Conservation (phyloP, 2,113 vertebrate genomes). For the Riparia riparia region DNA sequence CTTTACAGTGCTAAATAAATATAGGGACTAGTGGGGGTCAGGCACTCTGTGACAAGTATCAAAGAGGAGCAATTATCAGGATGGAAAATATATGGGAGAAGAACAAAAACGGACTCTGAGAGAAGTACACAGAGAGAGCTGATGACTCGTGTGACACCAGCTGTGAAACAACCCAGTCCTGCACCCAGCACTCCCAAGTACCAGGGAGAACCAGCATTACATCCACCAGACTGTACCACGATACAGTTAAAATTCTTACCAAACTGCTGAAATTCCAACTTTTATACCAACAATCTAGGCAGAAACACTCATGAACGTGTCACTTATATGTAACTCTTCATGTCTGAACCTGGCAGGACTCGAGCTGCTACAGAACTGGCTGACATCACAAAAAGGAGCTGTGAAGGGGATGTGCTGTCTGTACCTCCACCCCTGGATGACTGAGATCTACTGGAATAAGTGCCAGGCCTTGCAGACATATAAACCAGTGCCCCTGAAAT, state of each 20-base stretch:
- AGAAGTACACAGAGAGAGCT: not conserved
- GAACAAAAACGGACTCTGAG: not conserved
- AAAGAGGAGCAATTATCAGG: not conserved
- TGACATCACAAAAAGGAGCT: not conserved
- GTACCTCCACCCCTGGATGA: not conserved
- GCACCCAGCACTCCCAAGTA: not conserved
- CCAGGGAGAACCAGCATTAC: not conserved
- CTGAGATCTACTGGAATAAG: not conserved
- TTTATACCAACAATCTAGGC: not conserved
- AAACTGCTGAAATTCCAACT: not conserved
- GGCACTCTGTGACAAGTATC: not conserved
- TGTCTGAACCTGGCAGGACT: not conserved
- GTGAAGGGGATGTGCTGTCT: not conserved
- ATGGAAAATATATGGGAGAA: not conserved
- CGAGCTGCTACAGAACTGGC: not conserved
- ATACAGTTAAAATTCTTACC: not conserved
- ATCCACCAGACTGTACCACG: not conserved
- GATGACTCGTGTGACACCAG: fast-evolving
- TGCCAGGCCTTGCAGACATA: not conserved
- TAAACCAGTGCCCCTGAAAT: not conserved
- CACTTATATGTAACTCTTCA: not conserved
- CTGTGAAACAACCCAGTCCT: not conserved
- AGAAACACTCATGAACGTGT: not conserved
- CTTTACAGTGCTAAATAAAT: not conserved
- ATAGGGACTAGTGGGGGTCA: not conserved